Percentiles rank a stretch among this genome's conserved stretches.
Evolutionary conservation across 2,113 vertebrate species (phyloP).

Genomic region (Nipponia nippon): DNA sequence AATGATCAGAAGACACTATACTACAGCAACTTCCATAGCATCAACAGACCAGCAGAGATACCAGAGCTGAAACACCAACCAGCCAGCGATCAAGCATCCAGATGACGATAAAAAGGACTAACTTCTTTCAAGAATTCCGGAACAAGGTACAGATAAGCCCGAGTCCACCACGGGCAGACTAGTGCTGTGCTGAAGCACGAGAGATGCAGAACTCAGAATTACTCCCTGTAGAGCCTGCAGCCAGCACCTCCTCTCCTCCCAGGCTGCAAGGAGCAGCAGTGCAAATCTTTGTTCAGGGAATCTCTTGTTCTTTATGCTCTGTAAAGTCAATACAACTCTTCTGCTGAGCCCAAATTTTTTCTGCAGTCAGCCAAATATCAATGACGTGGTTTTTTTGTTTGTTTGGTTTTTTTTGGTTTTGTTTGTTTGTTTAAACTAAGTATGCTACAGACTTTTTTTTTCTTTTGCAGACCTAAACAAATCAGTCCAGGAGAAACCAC

Average conservation of each 20-base stretch:
- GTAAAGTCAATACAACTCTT: not conserved
- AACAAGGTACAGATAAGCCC: not conserved
- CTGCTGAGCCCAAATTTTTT: not conserved
- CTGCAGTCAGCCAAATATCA: not conserved
- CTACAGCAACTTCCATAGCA: fast-evolving
- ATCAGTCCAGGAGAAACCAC: not conserved
- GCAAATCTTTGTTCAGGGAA: not conserved
- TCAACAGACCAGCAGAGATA: not conserved
- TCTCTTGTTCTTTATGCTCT: not conserved
- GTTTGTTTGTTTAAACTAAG: not conserved
- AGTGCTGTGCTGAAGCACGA: not conserved
- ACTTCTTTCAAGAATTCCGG: no score
- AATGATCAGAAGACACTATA: not conserved
- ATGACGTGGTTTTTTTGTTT: no score
- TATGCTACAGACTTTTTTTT: not conserved
- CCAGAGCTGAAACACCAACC: not conserved
- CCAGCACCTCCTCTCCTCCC: not conserved
- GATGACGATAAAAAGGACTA: not conserved
- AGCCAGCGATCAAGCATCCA: no score
- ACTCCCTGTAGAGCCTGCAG: not conserved
- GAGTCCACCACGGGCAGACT: not conserved
- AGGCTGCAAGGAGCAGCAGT: not conserved
- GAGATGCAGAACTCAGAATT: not conserved
- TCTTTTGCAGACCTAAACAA: not conserved
- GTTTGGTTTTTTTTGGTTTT: no score